Evolutionary conservation across 2,113 vertebrate species (phyloP), one percentile per base, ranked within the genome.

Genomic region (Nothocercus julius): DNA sequence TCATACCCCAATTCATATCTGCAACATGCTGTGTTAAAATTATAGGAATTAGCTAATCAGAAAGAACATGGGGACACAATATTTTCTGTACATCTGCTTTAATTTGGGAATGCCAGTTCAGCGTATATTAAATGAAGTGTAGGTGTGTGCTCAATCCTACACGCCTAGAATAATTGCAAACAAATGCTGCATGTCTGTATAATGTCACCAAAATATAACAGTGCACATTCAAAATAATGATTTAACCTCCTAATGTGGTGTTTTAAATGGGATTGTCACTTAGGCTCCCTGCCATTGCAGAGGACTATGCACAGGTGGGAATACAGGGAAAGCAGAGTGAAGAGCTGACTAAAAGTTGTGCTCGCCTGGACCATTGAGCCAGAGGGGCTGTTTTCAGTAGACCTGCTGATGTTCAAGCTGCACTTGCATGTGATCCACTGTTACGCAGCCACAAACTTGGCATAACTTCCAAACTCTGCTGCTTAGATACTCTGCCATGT

Each of bases 121-220:
- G 20, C 58, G 83, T 85, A 17, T 92, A n/a, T 79, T 61, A 85
- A 92, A 85, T 85, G 27, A 93, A 76, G 75, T 58, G 89, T 87
- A 87, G 92, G 90, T 97, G 92, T 88, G 64, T 17, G 0, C 59
- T 94, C 36, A 22, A 4, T 92, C 78, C 77, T 82, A 61, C 81
- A 20, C 74, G 62, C 11, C 1, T 5, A 34, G 74, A 84, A 81
- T 92, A 84, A 89, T 89, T 79, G 62, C 76, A 84, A 87, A 80
- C 88, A 93, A 86, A 86, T 32, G 32, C 76, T 90, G 73, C 17
- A 0, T 22, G 58, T 84, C 81, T 87, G 45, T 73, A 69, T 92
- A 92, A 85, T 79, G 58, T 76, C 81, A 76, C 47, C 66, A 68
- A 72, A 86, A 73, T 72, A 24, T 32, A 92, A 36, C 13, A 19